Evolutionary conservation across 2,888 invertebrate species (phyloP).

Genomic region (Euproctis similis): DNA sequence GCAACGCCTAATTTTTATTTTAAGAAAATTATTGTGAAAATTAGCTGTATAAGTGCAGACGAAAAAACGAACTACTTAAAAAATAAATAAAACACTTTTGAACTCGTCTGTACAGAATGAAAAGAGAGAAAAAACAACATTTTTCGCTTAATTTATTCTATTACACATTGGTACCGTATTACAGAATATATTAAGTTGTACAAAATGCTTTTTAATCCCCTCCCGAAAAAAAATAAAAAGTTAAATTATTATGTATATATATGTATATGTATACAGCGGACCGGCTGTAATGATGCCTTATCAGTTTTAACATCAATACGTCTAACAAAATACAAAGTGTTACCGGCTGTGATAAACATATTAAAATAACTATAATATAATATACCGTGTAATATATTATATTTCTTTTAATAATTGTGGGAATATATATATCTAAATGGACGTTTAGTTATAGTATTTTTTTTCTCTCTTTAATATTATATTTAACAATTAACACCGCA

Average conservation of each 20-base stretch:
- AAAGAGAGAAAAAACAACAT: too few relatives aligned
- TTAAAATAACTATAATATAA: too few relatives aligned
- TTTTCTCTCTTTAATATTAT: too few relatives aligned
- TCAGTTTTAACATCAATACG: slow-evolving; percentile 44
- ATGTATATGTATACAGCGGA: slow-evolving; percentile 43
- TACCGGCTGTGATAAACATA: slow-evolving; percentile 21
- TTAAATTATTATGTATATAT: slow-evolving; percentile 56
- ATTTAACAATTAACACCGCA: too few relatives aligned
- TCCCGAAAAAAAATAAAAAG: too few relatives aligned
- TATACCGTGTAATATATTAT: slow-evolving; percentile 29
- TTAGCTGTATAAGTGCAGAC: too few relatives aligned
- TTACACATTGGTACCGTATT: slow-evolving; percentile 34
- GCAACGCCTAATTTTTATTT: too few relatives aligned
- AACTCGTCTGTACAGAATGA: slow-evolving; percentile 26
- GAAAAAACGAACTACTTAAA: too few relatives aligned
- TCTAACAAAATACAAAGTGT: slow-evolving; percentile 49
- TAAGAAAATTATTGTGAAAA: too few relatives aligned
- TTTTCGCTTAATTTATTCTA: slow-evolving; percentile 36
- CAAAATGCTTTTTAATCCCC: slow-evolving; percentile 33
- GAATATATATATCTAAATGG: too few relatives aligned
- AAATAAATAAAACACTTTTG: slow-evolving; percentile 26
- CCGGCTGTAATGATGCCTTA: slow-evolving; percentile 49
- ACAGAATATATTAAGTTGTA: slow-evolving; percentile 38
- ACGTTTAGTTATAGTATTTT: too few relatives aligned
- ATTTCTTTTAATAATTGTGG: slow-evolving; percentile 20